A percentile compares a stretch with the other conserved stretches of the same genome.
Evolutionary conservation across 2,888 invertebrate genomes (phyloP).

Genomic region (Heliconius hortense): DNA sequence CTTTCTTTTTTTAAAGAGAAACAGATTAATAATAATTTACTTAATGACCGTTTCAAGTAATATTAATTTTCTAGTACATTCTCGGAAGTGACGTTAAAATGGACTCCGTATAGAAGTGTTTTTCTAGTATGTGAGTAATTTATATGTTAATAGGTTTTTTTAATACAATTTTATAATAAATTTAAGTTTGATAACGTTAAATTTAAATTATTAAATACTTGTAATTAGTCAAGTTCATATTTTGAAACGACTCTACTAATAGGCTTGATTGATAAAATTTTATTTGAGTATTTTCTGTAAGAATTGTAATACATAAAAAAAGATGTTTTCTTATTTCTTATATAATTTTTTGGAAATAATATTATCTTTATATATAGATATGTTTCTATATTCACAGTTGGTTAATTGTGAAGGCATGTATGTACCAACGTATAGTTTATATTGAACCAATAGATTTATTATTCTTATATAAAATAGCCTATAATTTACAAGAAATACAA

Average conservation of each 20-base stretch:
- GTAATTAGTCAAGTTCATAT: conserved; percentile 9
- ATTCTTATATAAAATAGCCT: neutral
- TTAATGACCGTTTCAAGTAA: conserved; percentile 12
- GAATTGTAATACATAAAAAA: neutral
- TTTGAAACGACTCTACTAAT: neutral
- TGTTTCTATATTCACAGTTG: neutral
- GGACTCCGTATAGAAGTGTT: conserved; percentile 12
- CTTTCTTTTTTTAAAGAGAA: neutral
- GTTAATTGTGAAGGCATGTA: neutral
- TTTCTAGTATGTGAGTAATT: conserved; percentile 16
- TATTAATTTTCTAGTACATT: conserved; percentile 14
- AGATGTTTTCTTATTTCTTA: neutral
- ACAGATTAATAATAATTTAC: conserved; percentile 2
- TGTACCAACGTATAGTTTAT: neutral
- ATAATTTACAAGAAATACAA: neutral
- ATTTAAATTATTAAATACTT: conserved; percentile 13
- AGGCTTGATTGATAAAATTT: conserved; percentile 2
- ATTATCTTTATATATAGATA: neutral
- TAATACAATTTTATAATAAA: neutral
- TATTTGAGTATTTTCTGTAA: neutral
- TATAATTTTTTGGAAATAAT: neutral
- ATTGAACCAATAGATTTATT: neutral
- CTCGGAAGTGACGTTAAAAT: conserved; percentile 18
- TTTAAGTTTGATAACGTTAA: conserved; percentile 1
- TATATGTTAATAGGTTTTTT: conserved; percentile 16